Conservation (phyloP, 2,888 invertebrate genomes). For the Pollenia amentaria region DNA sequence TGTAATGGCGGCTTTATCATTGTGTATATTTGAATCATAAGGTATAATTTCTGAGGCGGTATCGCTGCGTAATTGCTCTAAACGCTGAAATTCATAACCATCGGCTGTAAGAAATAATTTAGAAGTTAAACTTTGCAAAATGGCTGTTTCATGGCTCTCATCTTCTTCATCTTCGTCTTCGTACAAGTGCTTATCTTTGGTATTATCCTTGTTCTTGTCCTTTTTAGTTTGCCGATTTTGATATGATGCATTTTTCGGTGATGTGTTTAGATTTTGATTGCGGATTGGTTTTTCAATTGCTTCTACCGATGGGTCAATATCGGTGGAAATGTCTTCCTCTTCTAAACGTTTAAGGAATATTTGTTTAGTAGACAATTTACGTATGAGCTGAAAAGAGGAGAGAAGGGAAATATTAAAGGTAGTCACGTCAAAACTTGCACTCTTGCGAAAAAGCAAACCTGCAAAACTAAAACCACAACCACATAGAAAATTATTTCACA, state of each 20-base stretch:
- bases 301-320: slow-evolving; percentile 74
- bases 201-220: slow-evolving; percentile 48
- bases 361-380: slow-evolving; percentile 81
- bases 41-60: slow-evolving; percentile 75
- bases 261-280: slow-evolving; percentile 68
- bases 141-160: slow-evolving; percentile 75
- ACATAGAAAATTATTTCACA: too few species aligned
- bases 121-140: slow-evolving; percentile 74
- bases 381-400: slow-evolving; percentile 79
- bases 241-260: slow-evolving; percentile 51
- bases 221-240: slow-evolving; percentile 55
- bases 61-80: slow-evolving; percentile 75
- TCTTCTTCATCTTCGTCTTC: slow-evolving; percentile 78
- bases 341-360: slow-evolving; percentile 80
- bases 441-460: too few species aligned
- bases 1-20: background rate
- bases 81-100: slow-evolving; percentile 76
- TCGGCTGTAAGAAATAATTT: slow-evolving; percentile 76
- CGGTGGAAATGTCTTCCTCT: slow-evolving; percentile 80
- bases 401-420: background rate
- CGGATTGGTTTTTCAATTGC: slow-evolving; percentile 69
- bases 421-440: too few species aligned
- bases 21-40: slow-evolving; percentile 61
- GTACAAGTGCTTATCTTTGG: slow-evolving; percentile 47
- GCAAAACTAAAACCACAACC: too few species aligned